Percentiles rank a stretch among this genome's conserved stretches.
phyloP scores from a whole-genome alignment of 2,797 vertebrate species.

The Eutrigla gurnardus region DNA sequence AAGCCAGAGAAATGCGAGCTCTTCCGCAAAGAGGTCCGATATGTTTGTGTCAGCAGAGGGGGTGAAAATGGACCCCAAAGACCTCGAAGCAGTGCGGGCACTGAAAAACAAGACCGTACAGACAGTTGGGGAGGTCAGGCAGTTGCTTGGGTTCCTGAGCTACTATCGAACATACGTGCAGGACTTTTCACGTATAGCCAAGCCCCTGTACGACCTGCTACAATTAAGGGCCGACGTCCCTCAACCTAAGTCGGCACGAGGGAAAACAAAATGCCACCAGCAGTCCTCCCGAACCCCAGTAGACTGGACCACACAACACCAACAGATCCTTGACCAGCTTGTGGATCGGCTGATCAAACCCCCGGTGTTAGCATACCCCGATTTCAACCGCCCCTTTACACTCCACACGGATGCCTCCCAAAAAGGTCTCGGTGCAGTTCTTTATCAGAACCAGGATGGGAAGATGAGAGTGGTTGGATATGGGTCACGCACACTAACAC shows the following conservation, averaged over 20 bases:
- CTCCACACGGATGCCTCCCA: neutral
- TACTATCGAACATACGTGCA: neutral
- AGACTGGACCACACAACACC: neutral
- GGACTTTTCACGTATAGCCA: neutral
- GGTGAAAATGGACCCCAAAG: conserved; percentile 13
- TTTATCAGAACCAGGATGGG: conserved; percentile 1
- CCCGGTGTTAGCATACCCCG: neutral
- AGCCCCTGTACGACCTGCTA: neutral
- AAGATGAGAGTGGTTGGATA: neutral
- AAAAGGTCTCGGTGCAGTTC: neutral
- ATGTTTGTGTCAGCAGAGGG: conserved; percentile 9
- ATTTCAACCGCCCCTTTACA: neutral
- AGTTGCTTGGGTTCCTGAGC: neutral
- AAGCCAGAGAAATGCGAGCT: conserved; percentile 15
- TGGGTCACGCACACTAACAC: neutral
- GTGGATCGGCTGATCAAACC: neutral
- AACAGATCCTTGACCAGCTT: neutral
- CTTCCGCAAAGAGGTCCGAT: conserved; percentile 3
- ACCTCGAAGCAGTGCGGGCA: neutral
- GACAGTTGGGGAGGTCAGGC: neutral
- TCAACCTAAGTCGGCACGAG: neutral
- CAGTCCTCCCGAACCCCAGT: neutral
- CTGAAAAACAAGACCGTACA: neutral
- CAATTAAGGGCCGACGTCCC: neutral
- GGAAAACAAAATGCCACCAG: neutral